Percentiles rank a stretch among this genome's conserved stretches.
These are phyloP conservation scores for Subacronicta megacephala DNA, from an alignment of 2,888 invertebrate genomes.

Conservation along the genomic window DNA sequence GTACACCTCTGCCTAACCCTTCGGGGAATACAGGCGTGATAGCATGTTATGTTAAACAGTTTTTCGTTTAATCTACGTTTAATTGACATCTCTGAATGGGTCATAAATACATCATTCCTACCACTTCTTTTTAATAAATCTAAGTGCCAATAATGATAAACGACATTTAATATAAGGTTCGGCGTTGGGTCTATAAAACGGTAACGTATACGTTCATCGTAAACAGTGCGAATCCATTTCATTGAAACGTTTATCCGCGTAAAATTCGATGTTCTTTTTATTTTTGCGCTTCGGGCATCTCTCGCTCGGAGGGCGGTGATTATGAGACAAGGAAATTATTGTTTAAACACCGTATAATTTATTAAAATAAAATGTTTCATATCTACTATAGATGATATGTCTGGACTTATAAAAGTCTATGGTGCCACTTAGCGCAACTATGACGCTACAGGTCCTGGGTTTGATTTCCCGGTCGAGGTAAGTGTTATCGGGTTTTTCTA, in stretches of 20 bases:
- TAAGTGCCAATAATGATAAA: neutral
- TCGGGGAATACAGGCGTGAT: too few relatives aligned
- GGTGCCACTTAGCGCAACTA: too few relatives aligned
- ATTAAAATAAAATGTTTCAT: slow-evolving; percentile 8
- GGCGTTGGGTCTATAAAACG: slow-evolving; percentile 6
- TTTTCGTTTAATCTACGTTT: too few relatives aligned
- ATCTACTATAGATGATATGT: too few relatives aligned
- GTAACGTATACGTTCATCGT: slow-evolving; percentile 6
- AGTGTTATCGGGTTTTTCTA: too few relatives aligned
- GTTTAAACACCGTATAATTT: slow-evolving; percentile 28
- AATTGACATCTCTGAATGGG: neutral
- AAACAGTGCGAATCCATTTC: slow-evolving; percentile 32
- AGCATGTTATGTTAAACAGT: too few relatives aligned
- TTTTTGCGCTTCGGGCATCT: slow-evolving; percentile 8
- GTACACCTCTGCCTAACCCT: too few relatives aligned
- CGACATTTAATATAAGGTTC: neutral
- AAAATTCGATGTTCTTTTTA: slow-evolving; percentile 25
- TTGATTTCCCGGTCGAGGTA: too few relatives aligned
- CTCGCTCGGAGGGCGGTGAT: neutral
- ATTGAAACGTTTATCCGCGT: slow-evolving; percentile 28
- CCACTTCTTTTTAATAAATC: neutral
- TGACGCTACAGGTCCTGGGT: too few relatives aligned
- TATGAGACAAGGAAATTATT: slow-evolving; percentile 17
- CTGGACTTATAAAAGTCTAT: too few relatives aligned
- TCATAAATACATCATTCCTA: too few relatives aligned